phyloP scores from a whole-genome alignment of 53 echinoderm and acorn worm species.

The Antedon mediterranea region DNA sequence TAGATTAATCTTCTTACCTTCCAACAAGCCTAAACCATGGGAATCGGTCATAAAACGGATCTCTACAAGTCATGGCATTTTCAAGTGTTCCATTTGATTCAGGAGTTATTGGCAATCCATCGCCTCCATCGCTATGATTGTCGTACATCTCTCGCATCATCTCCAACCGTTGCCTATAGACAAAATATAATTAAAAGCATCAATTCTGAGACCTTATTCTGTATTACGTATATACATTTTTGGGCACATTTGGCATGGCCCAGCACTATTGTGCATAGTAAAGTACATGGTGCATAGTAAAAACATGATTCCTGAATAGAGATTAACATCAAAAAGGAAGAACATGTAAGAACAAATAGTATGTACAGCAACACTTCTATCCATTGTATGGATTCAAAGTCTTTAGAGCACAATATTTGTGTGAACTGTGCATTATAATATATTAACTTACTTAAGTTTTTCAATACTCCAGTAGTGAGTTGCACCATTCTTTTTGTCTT shows the following conservation, averaged over 20 bases:
- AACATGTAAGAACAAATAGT: too few species aligned
- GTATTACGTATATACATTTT: too few species aligned
- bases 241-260: too few species aligned
- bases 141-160: slow-evolving; percentile 98
- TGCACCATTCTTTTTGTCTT: slow-evolving; percentile 94
- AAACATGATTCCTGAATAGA: too few species aligned
- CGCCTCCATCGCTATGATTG: slow-evolving; percentile 74
- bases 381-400: too few species aligned
- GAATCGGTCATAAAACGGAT: slow-evolving; percentile 95
- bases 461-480: slow-evolving; percentile 92
- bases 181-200: background rate
- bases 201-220: too few species aligned
- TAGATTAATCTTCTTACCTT: slow-evolving; percentile 56
- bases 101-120: slow-evolving; percentile 79
- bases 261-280: too few species aligned
- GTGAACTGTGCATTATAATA: too few species aligned
- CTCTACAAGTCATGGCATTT: slow-evolving; percentile 80
- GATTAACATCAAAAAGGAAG: too few species aligned
- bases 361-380: too few species aligned
- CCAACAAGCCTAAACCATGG: slow-evolving; percentile 97
- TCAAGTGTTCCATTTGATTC: slow-evolving; percentile 35
- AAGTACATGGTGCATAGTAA: too few species aligned
- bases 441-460: slow-evolving; percentile 67
- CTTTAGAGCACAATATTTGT: too few species aligned
- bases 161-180: slow-evolving; percentile 67